Evolutionary conservation across 2,888 invertebrate genomes (phyloP).

Genomic region (Acronicta psi): DNA sequence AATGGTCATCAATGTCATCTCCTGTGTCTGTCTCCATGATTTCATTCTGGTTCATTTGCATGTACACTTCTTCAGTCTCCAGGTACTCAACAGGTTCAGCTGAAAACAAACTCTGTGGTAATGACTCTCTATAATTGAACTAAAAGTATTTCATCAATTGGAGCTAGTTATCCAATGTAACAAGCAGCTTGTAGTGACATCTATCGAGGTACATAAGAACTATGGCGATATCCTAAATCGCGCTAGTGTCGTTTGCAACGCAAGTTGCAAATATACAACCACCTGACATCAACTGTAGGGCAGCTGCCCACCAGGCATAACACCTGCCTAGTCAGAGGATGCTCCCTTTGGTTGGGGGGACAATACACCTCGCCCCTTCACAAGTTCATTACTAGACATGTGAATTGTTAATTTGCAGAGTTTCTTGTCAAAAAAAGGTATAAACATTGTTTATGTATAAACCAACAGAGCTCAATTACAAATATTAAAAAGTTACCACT

Average conservation of each 20-base stretch:
- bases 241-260: too few relatives aligned
- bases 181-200: too few relatives aligned
- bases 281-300: too few relatives aligned
- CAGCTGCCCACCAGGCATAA: too few relatives aligned
- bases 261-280: too few relatives aligned
- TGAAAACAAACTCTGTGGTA: constrained; percentile 67
- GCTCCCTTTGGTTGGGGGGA: too few relatives aligned
- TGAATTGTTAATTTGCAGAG: constrained; percentile 43
- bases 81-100: constrained; percentile 72
- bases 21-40: constrained; percentile 69
- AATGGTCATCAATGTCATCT: constrained; percentile 80
- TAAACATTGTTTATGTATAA: not conserved
- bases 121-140: constrained; percentile 27
- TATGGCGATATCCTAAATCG: too few relatives aligned
- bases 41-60: constrained; percentile 73
- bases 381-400: constrained; percentile 27
- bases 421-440: constrained; percentile 19
- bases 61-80: constrained; percentile 72
- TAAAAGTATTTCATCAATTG: constrained; percentile 26
- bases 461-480: constrained; percentile 10
- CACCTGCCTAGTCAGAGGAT: too few relatives aligned
- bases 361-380: too few relatives aligned
- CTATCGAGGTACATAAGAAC: too few relatives aligned
- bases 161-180: constrained; percentile 30
- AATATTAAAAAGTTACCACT: constrained; percentile 53